Percentiles rank a stretch among this genome's conserved stretches.
Conservation (phyloP, 2,888 invertebrate species). For the Anaspis maculata region DNA sequence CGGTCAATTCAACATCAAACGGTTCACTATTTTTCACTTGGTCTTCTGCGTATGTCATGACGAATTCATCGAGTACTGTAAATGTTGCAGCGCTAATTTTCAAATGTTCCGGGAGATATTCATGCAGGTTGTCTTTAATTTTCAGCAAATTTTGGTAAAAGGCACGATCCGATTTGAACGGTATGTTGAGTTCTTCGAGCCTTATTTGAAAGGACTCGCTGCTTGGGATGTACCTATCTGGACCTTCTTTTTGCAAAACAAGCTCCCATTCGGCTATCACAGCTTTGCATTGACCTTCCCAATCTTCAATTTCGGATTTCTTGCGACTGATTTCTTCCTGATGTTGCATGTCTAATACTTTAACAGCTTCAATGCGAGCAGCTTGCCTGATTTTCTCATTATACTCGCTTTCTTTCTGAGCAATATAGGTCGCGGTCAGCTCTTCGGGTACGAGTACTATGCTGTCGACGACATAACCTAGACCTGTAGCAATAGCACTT, state of each 20-base stretch:
- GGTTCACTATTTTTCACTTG: constrained; percentile 39
- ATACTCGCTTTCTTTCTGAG: constrained; percentile 22
- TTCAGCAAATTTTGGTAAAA: background rate
- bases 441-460: constrained; percentile 41
- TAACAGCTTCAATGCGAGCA: constrained; percentile 26
- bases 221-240: too few relatives aligned
- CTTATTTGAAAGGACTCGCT: too few relatives aligned
- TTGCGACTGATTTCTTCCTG: constrained; percentile 20
- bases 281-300: too few relatives aligned
- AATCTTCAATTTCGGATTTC: constrained; percentile 36
- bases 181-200: background rate
- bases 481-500: constrained; percentile 47
- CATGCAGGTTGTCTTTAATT: constrained; percentile 13
- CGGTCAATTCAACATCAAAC: constrained; percentile 41
- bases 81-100: constrained; percentile 30
- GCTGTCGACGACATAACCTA: constrained; percentile 48
- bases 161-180: background rate
- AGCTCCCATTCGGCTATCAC: too few relatives aligned
- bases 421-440: constrained; percentile 22
- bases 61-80: constrained; percentile 41
- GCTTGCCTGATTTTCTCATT: constrained; percentile 39
- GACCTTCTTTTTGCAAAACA: too few relatives aligned
- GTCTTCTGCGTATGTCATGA: constrained; percentile 43
- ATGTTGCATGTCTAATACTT: constrained; percentile 23
- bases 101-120: constrained; percentile 20